Evolutionary conservation across 2,113 vertebrate genomes (phyloP).

Genomic region (Lasiurus borealis): DNA sequence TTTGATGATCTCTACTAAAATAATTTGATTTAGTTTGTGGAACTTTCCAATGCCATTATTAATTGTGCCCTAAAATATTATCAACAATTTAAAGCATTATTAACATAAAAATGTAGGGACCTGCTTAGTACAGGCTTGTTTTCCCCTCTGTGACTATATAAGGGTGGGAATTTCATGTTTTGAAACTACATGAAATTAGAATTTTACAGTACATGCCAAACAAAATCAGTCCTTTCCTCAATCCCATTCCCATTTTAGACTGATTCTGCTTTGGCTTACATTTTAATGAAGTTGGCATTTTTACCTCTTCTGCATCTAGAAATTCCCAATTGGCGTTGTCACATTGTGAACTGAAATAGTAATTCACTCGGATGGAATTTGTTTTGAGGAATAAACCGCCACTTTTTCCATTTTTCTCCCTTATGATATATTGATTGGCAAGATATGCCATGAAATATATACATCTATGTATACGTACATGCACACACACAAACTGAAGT

Average conservation of each 20-base stretch:
- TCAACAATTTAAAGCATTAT: conserved; percentile 41
- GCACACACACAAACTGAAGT: conserved; percentile 1
- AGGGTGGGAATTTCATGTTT: conserved; percentile 52
- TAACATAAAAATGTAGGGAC: conserved; percentile 54
- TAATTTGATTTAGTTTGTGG: conserved; percentile 37
- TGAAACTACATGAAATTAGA: conserved; percentile 71
- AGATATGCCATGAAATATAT: conserved; percentile 54
- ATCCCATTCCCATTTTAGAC: conserved; percentile 63
- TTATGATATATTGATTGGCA: conserved; percentile 74
- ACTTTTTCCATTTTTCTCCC: conserved; percentile 67
- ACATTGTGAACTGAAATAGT: conserved; percentile 33
- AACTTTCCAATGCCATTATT: conserved; percentile 21
- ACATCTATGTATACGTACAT: neutral
- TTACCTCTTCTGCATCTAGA: conserved; percentile 66
- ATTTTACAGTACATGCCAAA: conserved; percentile 60
- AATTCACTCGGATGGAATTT: conserved; percentile 72
- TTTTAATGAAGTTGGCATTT: conserved; percentile 70
- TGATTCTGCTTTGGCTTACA: conserved; percentile 65
- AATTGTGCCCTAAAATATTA: conserved; percentile 44
- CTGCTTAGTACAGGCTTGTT: conserved; percentile 23
- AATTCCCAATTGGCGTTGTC: conserved; percentile 66
- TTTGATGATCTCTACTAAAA: conserved; percentile 37
- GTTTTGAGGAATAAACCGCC: conserved; percentile 57
- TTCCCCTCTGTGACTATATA: conserved; percentile 13
- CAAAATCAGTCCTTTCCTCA: conserved; percentile 65